These are phyloP conservation scores for Hucho hucho DNA, from an alignment of 2,113 vertebrate species.

Conservation along the genomic window DNA sequence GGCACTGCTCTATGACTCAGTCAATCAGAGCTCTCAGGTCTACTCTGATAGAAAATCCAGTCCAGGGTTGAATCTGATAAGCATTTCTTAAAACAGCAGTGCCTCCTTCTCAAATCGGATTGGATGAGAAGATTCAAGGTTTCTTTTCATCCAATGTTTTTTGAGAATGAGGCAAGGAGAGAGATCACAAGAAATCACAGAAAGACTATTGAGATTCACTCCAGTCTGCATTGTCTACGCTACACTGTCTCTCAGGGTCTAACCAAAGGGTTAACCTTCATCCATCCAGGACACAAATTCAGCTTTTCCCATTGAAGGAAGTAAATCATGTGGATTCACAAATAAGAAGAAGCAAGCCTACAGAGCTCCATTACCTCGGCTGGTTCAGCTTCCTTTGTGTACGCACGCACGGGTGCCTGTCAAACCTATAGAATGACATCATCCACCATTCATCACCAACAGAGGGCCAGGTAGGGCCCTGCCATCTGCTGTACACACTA, in stretches of 20 bases:
- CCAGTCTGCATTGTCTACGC: slow-evolving; percentile 80
- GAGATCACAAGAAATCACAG: neutral
- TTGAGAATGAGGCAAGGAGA: too few species aligned
- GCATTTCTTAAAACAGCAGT: too few species aligned
- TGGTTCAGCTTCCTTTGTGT: slow-evolving; percentile 83
- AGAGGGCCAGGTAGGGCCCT: slow-evolving; percentile 75
- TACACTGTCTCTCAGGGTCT: slow-evolving; percentile 76
- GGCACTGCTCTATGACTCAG: slow-evolving; percentile 33
- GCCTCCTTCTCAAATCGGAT: too few species aligned
- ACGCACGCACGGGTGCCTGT: slow-evolving; percentile 71
- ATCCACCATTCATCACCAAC: slow-evolving; percentile 91
- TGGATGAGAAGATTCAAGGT: too few species aligned
- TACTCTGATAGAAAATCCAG: slow-evolving; percentile 66
- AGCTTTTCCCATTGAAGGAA: slow-evolving; percentile 87
- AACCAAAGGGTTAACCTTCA: slow-evolving; percentile 83
- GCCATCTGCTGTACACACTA: slow-evolving; percentile 90
- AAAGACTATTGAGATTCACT: neutral
- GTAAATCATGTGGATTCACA: slow-evolving; percentile 83
- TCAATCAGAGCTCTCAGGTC: slow-evolving; percentile 24
- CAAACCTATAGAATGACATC: slow-evolving; percentile 92
- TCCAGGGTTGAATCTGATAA: slow-evolving; percentile 1
- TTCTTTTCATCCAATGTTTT: too few species aligned
- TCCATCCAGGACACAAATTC: slow-evolving; percentile 87
- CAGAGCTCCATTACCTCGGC: slow-evolving; percentile 76
- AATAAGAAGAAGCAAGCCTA: slow-evolving; percentile 86